Percentiles rank a stretch among this genome's conserved stretches.
Conservation (phyloP, 2,113 vertebrate species). For the Pseudois nayaur region DNA sequence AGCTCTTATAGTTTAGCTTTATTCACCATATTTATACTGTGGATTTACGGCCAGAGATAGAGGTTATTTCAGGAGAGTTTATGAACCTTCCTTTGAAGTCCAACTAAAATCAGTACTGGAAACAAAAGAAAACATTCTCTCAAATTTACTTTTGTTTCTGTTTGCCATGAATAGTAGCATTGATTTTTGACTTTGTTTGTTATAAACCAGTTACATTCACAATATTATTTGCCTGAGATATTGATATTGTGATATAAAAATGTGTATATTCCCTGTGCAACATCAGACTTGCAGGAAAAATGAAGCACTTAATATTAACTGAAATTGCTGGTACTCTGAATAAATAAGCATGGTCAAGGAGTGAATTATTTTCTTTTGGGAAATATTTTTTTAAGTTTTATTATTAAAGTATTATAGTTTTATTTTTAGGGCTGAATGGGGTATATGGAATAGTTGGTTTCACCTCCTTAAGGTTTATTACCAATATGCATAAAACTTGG, state of each 20-base stretch:
- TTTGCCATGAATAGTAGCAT: slow-evolving; percentile 54
- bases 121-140: slow-evolving; percentile 46
- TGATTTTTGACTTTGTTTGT: slow-evolving; percentile 55
- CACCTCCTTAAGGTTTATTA: slow-evolving; percentile 60
- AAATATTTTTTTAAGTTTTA: slow-evolving; percentile 60
- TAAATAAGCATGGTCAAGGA: slow-evolving; percentile 72
- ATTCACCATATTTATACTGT: slow-evolving; percentile 66
- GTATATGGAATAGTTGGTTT: slow-evolving; percentile 59
- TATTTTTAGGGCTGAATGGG: slow-evolving; percentile 55
- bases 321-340: slow-evolving; percentile 70
- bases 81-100: slow-evolving; percentile 36
- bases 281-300: slow-evolving; percentile 56
- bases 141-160: slow-evolving; percentile 48
- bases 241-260: slow-evolving; percentile 61
- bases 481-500: slow-evolving; percentile 62
- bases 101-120: slow-evolving; percentile 37
- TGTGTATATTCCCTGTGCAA: slow-evolving; percentile 60
- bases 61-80: slow-evolving; percentile 26
- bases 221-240: slow-evolving; percentile 63
- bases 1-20: slow-evolving; percentile 54
- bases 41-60: slow-evolving; percentile 40
- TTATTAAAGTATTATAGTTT: slow-evolving; percentile 65
- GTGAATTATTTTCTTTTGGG: slow-evolving; percentile 68
- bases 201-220: slow-evolving; percentile 52
- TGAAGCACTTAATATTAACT: slow-evolving; percentile 61